phyloP scores from a whole-genome alignment of 2,797 vertebrate species.

The Epinephelus coioides region DNA sequence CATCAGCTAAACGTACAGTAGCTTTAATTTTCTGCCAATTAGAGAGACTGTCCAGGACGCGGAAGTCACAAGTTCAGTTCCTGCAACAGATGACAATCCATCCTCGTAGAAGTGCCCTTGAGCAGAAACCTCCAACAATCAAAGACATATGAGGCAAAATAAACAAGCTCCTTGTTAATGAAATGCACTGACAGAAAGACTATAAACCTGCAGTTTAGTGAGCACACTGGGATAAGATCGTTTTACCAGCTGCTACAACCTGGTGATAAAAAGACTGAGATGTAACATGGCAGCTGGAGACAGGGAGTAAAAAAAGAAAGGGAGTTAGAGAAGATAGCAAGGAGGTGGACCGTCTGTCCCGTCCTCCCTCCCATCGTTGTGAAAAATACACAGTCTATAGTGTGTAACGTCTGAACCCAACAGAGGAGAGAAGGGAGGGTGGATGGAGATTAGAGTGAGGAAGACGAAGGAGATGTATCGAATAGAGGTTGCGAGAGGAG shows the following conservation, averaged over 20 bases:
- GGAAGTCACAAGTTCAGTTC: neutral
- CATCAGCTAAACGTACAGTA: constrained; percentile 6
- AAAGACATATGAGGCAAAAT: neutral
- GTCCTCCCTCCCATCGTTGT: constrained; percentile 15
- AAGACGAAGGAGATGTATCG: constrained; percentile 20
- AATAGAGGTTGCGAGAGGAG: constrained; percentile 1
- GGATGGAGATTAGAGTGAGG: constrained; percentile 32
- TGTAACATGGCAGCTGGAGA: constrained; percentile 13
- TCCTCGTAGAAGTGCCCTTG: neutral
- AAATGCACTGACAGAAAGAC: neutral
- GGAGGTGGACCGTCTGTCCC: neutral
- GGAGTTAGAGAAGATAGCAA: neutral
- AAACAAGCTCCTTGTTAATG: neutral
- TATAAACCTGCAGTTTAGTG: neutral
- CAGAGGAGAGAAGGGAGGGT: constrained; percentile 6
- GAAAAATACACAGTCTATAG: constrained; percentile 13
- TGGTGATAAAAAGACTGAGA: constrained; percentile 1
- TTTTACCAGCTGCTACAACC: neutral
- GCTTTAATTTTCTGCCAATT: constrained; percentile 17
- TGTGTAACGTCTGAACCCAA: constrained; percentile 19
- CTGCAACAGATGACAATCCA: neutral
- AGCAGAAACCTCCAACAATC: neutral
- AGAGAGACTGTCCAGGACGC: neutral
- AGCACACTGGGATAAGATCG: neutral
- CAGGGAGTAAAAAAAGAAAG: neutral